A percentile compares a stretch with the other conserved stretches of the same genome.
These are phyloP conservation scores for Amphiduros pacificus DNA, from an alignment of 2,888 invertebrate species.

Conservation along the genomic window DNA sequence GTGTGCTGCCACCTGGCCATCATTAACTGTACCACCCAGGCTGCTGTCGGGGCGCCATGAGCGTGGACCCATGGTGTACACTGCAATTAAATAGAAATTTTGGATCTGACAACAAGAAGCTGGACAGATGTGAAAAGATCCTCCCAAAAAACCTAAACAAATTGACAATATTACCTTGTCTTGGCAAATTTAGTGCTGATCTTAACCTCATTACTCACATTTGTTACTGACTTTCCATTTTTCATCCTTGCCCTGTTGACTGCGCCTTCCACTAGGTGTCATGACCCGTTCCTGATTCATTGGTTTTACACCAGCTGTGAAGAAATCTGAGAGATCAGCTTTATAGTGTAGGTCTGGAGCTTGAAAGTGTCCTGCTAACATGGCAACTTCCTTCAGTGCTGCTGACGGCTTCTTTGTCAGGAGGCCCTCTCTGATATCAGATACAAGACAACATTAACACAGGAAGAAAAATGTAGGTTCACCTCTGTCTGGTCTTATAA, in stretches of 20 bases:
- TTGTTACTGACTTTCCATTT: constrained; percentile 24
- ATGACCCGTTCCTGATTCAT: constrained; percentile 30
- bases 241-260: constrained; percentile 17
- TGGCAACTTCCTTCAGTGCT: constrained; percentile 38
- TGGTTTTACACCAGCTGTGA: constrained; percentile 44
- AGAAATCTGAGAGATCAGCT: constrained; percentile 38
- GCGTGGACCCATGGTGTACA: constrained; percentile 53
- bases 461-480: too few relatives aligned
- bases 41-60: constrained; percentile 56
- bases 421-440: constrained; percentile 37
- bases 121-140: background rate
- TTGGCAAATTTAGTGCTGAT: too few relatives aligned
- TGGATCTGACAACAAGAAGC: background rate
- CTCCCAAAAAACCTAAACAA: too few relatives aligned
- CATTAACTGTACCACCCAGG: constrained; percentile 32
- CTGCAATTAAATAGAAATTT: constrained; percentile 29
- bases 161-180: too few relatives aligned
- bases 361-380: constrained; percentile 22
- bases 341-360: constrained; percentile 32
- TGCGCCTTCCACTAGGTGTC: constrained; percentile 36
- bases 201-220: constrained; percentile 17
- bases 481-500: too few relatives aligned
- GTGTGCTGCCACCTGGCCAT: constrained; percentile 25
- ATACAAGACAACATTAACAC: background rate
- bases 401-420: constrained; percentile 48